Conservation (phyloP, 2,888 invertebrate genomes). For the Arctia plantaginis region DNA sequence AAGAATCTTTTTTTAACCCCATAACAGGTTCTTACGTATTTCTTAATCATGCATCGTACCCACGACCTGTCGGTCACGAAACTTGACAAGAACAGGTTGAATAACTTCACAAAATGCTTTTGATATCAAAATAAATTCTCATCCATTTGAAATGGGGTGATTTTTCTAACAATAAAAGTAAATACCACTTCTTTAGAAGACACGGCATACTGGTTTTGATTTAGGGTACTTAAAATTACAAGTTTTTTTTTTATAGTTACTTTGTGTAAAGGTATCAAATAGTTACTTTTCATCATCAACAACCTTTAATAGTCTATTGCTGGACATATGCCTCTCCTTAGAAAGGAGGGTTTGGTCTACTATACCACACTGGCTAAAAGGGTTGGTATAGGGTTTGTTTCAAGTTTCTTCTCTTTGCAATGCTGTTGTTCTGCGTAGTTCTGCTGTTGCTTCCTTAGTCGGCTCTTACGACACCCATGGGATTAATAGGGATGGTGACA, state of each 20-base stretch:
- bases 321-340: too few relatives aligned
- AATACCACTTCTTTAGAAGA: not conserved
- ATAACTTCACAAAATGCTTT: slow-evolving; percentile 28
- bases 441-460: too few relatives aligned
- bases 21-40: slow-evolving; percentile 20
- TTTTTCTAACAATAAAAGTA: slow-evolving; percentile 21
- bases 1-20: not conserved
- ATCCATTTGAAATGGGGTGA: slow-evolving; percentile 27
- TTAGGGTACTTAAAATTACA: not conserved
- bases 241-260: not conserved
- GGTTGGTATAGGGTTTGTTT: too few relatives aligned
- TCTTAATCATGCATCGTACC: slow-evolving; percentile 39
- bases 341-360: too few relatives aligned
- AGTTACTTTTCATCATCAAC: too few relatives aligned
- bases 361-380: too few relatives aligned
- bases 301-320: too few relatives aligned
- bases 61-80: slow-evolving; percentile 52
- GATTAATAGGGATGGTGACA: too few relatives aligned
- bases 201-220: slow-evolving; percentile 5
- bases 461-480: too few relatives aligned
- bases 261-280: not conserved
- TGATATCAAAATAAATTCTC: slow-evolving; percentile 29
- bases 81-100: slow-evolving; percentile 50
- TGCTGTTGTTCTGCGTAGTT: too few relatives aligned
- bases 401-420: too few relatives aligned